Percentiles rank a stretch among this genome's conserved stretches.
phyloP scores from a whole-genome alignment of 2,797 vertebrate species.

The Sebastes ruberrimus region DNA sequence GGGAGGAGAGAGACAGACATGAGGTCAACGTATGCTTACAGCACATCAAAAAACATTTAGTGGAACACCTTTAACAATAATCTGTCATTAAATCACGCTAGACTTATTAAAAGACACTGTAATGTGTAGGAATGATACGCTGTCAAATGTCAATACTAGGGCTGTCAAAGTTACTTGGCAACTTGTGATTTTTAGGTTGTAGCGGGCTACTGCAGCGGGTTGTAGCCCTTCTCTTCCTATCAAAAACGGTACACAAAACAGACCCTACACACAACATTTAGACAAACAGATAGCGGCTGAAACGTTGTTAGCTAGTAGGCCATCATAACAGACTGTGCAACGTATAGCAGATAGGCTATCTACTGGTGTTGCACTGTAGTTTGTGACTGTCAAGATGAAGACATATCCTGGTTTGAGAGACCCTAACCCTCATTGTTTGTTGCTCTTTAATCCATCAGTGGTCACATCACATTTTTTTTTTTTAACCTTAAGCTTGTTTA shows the following conservation, averaged over 20 bases:
- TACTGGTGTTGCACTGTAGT: neutral
- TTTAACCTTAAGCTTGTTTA: neutral
- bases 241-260: neutral
- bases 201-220: too few species aligned
- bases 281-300: neutral
- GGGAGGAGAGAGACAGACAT: constrained; percentile 18
- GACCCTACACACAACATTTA: neutral
- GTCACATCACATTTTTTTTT: neutral
- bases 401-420: neutral
- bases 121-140: neutral
- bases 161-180: too few species aligned
- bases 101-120: neutral
- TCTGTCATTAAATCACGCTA: neutral
- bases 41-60: neutral
- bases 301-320: neutral
- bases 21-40: constrained; percentile 17
- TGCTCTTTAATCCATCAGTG: neutral
- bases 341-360: neutral
- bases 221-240: neutral
- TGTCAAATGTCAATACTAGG: too few species aligned
- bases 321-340: neutral
- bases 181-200: too few species aligned
- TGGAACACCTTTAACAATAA: neutral
- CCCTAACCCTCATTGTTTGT: neutral
- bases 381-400: neutral